A percentile compares a stretch with the other conserved stretches of the same genome.
Evolutionary conservation across 2,797 vertebrate species (phyloP).

Genomic region (Argyrosomus regius): DNA sequence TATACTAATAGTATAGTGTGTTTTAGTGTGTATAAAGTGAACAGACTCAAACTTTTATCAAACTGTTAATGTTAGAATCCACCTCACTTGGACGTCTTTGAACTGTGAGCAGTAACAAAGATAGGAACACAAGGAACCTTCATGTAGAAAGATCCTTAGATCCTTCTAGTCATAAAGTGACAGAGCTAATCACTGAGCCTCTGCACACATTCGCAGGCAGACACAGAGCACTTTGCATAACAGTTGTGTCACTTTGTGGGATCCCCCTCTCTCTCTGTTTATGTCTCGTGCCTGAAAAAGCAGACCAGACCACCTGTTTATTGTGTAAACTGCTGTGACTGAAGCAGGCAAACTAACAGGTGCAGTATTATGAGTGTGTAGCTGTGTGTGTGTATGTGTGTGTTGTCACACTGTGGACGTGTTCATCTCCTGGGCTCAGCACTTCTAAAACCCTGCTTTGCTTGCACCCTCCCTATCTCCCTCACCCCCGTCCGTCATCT

Average conservation of each 20-base stretch:
- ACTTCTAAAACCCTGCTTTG: constrained; percentile 65
- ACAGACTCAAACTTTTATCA: neutral
- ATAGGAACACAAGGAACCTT: neutral
- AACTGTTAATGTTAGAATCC: neutral
- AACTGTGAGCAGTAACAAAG: neutral
- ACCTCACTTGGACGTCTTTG: neutral
- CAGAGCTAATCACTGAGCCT: constrained; percentile 1
- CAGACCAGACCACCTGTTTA: constrained; percentile 74
- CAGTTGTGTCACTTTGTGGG: constrained; percentile 43
- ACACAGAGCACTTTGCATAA: constrained; percentile 20
- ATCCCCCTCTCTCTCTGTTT: neutral
- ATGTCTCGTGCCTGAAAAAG: constrained; percentile 23
- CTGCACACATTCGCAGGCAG: neutral
- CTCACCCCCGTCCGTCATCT: constrained; percentile 17
- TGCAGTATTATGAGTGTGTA: constrained; percentile 46
- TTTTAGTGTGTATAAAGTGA: neutral
- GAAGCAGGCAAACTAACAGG: constrained; percentile 70
- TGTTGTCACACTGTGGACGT: constrained; percentile 53
- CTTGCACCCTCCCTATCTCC: constrained; percentile 10
- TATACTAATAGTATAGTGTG: neutral
- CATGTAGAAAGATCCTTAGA: neutral
- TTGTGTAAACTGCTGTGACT: constrained; percentile 70
- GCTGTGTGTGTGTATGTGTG: neutral
- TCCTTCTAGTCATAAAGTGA: neutral
- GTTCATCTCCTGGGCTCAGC: constrained; percentile 78